Evolutionary conservation across 2,888 invertebrate species (phyloP), one percentile per base, ranked within the genome.

Genomic region (Alloplasta piceator): DNA sequence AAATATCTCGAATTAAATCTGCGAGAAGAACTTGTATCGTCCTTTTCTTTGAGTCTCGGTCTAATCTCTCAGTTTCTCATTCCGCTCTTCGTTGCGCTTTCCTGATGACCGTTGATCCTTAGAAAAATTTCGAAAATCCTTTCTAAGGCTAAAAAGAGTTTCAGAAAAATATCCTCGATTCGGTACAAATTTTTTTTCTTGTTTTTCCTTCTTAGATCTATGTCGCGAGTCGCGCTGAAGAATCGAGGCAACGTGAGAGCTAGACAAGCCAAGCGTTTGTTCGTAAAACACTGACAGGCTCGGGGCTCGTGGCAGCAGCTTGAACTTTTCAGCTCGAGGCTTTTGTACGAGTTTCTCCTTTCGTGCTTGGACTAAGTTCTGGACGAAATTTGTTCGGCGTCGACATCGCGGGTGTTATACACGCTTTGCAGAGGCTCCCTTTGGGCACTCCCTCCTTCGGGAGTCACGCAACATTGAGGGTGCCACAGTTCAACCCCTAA

Each of bases 401-500:
- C 43, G 68, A 55, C 26, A 26, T 26, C 26, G 26, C 68, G 76
- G 52, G 52, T 48, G 36, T 46, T 70, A 46, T 38, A 38, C 60
- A 26, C 26, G 38, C 46, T 55, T 52, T 76, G 76, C 68, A 68
- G 39, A n/a, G 52, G 5, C 66, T 26, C 76, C 43, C 48, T 14
- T 61, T 43, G 55, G 26, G 74, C 66, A 43, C 76, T 63, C 61
- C 68, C 52, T 68, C 68, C 43, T 70, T 61, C 55, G 52, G n/a
- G 52, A 68, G 76, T 76, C 76, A 76, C 76, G 76, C 76, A 55
- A 76, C 55, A 63, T 16, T 43, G 55, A 55, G 14, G 12, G 14
- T 56, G 38, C 46, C n/a, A 58, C 58, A 26, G n/a, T 41, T 12
- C 6, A 7, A 60, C 7, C 5, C 12, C n/a, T 39, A 16, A 38